Conservation (phyloP, 2,797 vertebrate species). For the Arnoldichthys spilopterus region DNA sequence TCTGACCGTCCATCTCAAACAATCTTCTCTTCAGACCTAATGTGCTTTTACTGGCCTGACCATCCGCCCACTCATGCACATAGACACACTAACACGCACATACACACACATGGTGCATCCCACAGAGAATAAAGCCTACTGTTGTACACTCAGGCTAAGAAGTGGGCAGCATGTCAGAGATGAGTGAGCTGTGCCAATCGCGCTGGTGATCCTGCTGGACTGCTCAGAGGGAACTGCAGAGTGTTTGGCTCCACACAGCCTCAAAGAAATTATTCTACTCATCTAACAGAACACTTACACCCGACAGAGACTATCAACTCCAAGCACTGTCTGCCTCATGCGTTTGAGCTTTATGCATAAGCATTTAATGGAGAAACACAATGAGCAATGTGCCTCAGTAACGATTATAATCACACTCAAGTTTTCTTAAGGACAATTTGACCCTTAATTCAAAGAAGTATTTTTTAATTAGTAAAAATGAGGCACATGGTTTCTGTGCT, state of each 20-base stretch:
- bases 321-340: not conserved
- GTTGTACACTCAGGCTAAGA: constrained; percentile 31
- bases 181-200: constrained; percentile 7
- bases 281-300: not conserved
- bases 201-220: constrained; percentile 19
- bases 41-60: constrained; percentile 31
- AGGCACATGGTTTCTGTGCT: too few relatives aligned
- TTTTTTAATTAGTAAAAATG: too few relatives aligned
- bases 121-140: constrained; percentile 39
- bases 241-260: not conserved
- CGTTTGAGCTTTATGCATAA: not conserved
- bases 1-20: constrained; percentile 27
- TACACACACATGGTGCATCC: constrained; percentile 16
- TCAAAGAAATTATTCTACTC: not conserved
- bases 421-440: too few relatives aligned
- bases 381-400: too few relatives aligned
- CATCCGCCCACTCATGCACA: constrained; percentile 18
- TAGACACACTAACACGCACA: constrained; percentile 4
- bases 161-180: constrained; percentile 21
- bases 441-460: too few relatives aligned
- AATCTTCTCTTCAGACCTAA: constrained; percentile 28
- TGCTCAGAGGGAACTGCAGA: constrained; percentile 4
- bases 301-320: not conserved
- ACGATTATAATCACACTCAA: too few relatives aligned
- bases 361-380: too few relatives aligned